A percentile compares a stretch with the other conserved stretches of the same genome.
Conservation (phyloP, 2,113 vertebrate species). For the Orthonyx spaldingii region DNA sequence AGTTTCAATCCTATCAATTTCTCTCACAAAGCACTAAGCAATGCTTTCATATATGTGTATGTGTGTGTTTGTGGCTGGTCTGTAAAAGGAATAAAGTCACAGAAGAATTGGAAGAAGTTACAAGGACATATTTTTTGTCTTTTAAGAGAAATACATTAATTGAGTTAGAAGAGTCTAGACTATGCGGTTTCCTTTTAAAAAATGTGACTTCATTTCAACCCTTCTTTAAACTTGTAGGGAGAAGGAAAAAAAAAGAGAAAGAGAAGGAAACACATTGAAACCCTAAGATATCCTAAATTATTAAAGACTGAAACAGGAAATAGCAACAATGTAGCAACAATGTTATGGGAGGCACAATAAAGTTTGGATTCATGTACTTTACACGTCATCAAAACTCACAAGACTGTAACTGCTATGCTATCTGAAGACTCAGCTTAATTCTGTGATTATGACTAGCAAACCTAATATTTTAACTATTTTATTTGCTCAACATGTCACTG, state of each 20-base stretch:
- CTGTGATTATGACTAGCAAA: neutral
- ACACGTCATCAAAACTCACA: neutral
- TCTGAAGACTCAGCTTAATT: conserved; percentile 45
- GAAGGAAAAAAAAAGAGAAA: neutral
- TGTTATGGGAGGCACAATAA: conserved; percentile 62
- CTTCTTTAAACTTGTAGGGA: conserved; percentile 38
- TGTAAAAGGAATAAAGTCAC: neutral
- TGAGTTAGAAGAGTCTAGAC: conserved; percentile 54
- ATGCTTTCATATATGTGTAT: neutral
- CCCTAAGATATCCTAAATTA: conserved; percentile 39
- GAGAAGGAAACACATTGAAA: neutral
- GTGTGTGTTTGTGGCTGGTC: neutral
- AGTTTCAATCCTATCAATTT: neutral
- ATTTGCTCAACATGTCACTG: neutral
- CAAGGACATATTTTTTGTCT: conserved; percentile 38
- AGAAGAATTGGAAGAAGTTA: conserved; percentile 25
- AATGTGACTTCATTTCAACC: conserved; percentile 42
- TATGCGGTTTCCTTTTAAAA: conserved; percentile 42
- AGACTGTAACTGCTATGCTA: conserved; percentile 45
- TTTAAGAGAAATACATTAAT: conserved; percentile 26
- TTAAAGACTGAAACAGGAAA: conserved; percentile 68
- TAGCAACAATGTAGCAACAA: conserved; percentile 67
- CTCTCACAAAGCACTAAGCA: neutral
- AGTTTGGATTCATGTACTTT: conserved; percentile 49
- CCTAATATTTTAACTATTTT: neutral